phyloP scores from a whole-genome alignment of 2,797 vertebrate species.

The Anas acuta region DNA sequence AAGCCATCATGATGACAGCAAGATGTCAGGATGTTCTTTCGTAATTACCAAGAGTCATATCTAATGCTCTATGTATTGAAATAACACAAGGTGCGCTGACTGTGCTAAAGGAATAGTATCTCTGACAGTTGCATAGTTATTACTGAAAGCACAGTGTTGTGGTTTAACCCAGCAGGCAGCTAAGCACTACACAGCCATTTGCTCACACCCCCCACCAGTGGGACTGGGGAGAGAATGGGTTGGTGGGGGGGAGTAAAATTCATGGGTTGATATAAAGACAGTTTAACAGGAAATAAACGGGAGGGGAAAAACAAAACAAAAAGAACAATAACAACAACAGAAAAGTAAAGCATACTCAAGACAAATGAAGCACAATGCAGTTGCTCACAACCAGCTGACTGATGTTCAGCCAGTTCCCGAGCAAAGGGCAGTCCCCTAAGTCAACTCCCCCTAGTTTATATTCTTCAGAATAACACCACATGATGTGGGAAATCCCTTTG shows the following conservation, averaged over 20 bases:
- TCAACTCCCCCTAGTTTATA: not conserved
- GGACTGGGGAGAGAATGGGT: not conserved
- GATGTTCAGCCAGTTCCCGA: no score
- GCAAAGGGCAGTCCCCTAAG: no score
- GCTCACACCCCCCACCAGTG: not conserved
- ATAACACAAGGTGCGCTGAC: not conserved
- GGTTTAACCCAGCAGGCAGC: not conserved
- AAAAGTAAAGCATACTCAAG: not conserved
- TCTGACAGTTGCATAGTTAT: not conserved
- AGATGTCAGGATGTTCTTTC: not conserved
- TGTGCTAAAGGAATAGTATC: not conserved
- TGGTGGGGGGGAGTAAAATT: not conserved
- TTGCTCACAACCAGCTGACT: not conserved
- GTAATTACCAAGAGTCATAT: not conserved
- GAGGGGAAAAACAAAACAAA: not conserved
- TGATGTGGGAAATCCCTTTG: not conserved
- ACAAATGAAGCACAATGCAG: not conserved
- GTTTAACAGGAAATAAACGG: not conserved
- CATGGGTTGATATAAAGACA: not conserved
- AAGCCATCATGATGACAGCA: not conserved
- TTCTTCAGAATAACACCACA: not conserved
- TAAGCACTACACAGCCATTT: not conserved
- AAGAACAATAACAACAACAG: not conserved
- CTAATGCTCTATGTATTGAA: not conserved
- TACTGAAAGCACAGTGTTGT: not conserved